phyloP scores from a whole-genome alignment of 2,888 invertebrate genomes.

The Allophyes oxyacanthae region DNA sequence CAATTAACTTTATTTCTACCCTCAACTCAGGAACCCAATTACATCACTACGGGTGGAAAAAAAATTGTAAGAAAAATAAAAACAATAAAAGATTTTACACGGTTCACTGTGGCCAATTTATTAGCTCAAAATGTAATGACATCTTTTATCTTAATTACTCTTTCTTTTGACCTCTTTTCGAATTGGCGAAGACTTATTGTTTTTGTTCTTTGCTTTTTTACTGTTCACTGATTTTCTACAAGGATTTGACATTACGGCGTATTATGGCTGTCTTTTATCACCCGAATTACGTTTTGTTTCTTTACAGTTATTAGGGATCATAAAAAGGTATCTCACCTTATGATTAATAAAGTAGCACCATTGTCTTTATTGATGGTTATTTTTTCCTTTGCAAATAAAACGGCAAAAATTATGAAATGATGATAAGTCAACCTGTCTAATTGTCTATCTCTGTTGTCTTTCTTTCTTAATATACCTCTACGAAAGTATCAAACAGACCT shows the following conservation, averaged over 20 bases:
- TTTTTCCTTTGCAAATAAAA: slow-evolving; percentile 25
- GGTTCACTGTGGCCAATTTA: slow-evolving; percentile 42
- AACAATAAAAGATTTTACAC: slow-evolving; percentile 62
- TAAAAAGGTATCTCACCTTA: slow-evolving; percentile 26
- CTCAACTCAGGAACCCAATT: slow-evolving; percentile 73
- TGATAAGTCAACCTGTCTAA: slow-evolving; percentile 15
- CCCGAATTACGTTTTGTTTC: slow-evolving; percentile 25
- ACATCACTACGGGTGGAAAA: slow-evolving; percentile 68
- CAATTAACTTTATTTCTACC: slow-evolving; percentile 79
- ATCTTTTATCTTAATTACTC: slow-evolving; percentile 58
- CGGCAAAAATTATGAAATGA: slow-evolving; percentile 1
- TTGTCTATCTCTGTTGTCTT: no score
- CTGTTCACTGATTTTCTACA: slow-evolving; percentile 32
- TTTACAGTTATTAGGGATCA: slow-evolving; percentile 27
- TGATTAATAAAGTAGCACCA: slow-evolving; percentile 25
- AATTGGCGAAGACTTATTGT: slow-evolving; percentile 46
- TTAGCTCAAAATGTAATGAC: slow-evolving; percentile 54
- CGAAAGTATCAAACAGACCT: slow-evolving; percentile 2
- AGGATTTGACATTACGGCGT: slow-evolving; percentile 43
- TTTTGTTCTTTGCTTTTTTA: slow-evolving; percentile 23
- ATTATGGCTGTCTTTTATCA: slow-evolving; percentile 38
- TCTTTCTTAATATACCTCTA: no score
- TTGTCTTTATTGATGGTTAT: slow-evolving; percentile 13
- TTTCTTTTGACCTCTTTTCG: slow-evolving; percentile 38
- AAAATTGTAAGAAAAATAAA: slow-evolving; percentile 60